A percentile compares a stretch with the other conserved stretches of the same genome.
Conservation (phyloP, 2,113 vertebrate species). For the Pagrus major region DNA sequence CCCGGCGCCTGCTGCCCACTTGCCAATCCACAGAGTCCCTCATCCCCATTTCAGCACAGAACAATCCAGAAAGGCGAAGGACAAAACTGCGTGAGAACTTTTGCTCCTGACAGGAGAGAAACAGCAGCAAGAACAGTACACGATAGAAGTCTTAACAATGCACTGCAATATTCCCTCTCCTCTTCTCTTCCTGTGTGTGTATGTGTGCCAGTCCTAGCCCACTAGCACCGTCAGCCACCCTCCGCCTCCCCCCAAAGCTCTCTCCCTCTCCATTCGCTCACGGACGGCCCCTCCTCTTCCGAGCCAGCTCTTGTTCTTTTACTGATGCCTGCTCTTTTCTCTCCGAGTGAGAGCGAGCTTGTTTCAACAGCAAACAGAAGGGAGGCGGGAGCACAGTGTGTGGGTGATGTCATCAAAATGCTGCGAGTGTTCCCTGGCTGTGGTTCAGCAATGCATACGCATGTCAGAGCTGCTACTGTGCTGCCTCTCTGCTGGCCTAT, state of each 20-base stretch:
- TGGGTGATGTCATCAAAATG: constrained; percentile 86
- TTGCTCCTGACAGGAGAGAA: constrained; percentile 39
- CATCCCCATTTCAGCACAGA: constrained; percentile 49
- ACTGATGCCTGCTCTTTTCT: constrained; percentile 75
- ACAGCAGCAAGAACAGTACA: constrained; percentile 54
- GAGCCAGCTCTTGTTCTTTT: constrained; percentile 70
- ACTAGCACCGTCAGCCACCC: constrained; percentile 75
- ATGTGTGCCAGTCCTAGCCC: constrained; percentile 74
- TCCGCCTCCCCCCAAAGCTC: constrained; percentile 58
- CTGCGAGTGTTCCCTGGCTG: constrained; percentile 82
- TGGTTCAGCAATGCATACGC: constrained; percentile 78
- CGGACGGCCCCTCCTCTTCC: constrained; percentile 77
- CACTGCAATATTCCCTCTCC: constrained; percentile 75
- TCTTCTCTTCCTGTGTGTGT: constrained; percentile 64
- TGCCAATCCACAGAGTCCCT: constrained; percentile 70
- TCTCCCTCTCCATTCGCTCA: constrained; percentile 77
- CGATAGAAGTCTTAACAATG: constrained; percentile 72
- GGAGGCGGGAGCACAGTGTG: constrained; percentile 39
- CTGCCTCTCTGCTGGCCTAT: constrained; percentile 72
- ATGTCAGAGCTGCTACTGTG: constrained; percentile 77
- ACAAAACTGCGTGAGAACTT: constrained; percentile 62
- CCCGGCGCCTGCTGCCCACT: constrained; percentile 43
- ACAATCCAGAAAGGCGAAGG: constrained; percentile 66
- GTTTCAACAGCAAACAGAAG: constrained; percentile 75
- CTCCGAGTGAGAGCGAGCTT: constrained; percentile 51